Evolutionary conservation across 2,888 invertebrate species (phyloP).

Genomic region (Eupithecia pulchellata): DNA sequence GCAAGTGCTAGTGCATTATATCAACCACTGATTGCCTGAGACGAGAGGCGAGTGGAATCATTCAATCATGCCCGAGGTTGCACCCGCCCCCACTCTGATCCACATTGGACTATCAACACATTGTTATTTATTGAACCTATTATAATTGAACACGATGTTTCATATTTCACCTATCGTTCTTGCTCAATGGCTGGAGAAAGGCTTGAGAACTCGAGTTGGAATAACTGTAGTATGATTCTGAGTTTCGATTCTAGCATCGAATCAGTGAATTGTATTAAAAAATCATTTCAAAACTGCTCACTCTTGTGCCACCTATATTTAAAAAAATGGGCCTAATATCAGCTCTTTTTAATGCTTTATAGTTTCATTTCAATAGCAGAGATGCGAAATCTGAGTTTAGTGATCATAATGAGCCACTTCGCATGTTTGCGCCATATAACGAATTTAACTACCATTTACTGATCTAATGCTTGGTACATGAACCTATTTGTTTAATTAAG

Average conservation of each 20-base stretch:
- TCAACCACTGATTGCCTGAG: constrained; percentile 34
- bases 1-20: constrained; percentile 10
- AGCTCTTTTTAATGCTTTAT: no score
- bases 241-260: neutral
- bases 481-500: no score
- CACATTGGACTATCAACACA: constrained; percentile 64
- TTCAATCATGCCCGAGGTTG: constrained; percentile 55
- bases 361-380: no score
- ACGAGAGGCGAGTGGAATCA: constrained; percentile 47
- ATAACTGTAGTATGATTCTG: constrained; percentile 8
- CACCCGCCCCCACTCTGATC: constrained; percentile 58
- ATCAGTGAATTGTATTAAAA: neutral
- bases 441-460: neutral
- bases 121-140: constrained; percentile 63
- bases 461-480: neutral
- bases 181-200: constrained; percentile 41
- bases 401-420: no score
- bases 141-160: constrained; percentile 53
- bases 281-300: no score
- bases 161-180: constrained; percentile 46
- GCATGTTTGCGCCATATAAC: neutral
- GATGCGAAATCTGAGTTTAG: no score
- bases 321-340: no score
- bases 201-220: constrained; percentile 21
- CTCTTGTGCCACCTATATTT: no score